These are phyloP conservation scores for Anarsia innoxiella DNA, from an alignment of 2,888 invertebrate genomes.

Conservation along the genomic window DNA sequence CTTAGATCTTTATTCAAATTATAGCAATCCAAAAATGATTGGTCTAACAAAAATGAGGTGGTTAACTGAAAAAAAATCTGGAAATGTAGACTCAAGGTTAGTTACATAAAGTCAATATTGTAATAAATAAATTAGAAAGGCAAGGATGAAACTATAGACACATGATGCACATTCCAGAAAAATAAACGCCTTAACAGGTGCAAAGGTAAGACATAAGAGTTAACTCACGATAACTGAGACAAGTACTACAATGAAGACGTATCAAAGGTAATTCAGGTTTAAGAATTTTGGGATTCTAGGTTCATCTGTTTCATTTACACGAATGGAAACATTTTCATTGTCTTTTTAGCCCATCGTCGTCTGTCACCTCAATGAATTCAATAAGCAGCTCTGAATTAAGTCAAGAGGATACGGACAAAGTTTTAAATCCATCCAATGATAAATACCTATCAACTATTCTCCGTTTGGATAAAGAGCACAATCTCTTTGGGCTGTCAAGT, in stretches of 20 bases:
- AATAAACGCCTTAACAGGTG: slow-evolving; percentile 58
- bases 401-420: slow-evolving; percentile 34
- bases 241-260: slow-evolving; percentile 13
- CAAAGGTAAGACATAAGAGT: slow-evolving; percentile 32
- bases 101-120: slow-evolving; percentile 4
- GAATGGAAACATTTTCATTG: too few species aligned
- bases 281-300: too few species aligned
- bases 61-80: slow-evolving; percentile 48
- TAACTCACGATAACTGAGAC: neutral
- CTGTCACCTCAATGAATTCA: slow-evolving; percentile 26
- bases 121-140: too few species aligned
- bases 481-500: slow-evolving; percentile 60
- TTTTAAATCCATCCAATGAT: slow-evolving; percentile 29
- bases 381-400: slow-evolving; percentile 31
- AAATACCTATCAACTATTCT: slow-evolving; percentile 58
- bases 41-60: slow-evolving; percentile 63
- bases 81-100: slow-evolving; percentile 50
- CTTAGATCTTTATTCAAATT: slow-evolving; percentile 21
- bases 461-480: slow-evolving; percentile 58
- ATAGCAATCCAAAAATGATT: slow-evolving; percentile 42
- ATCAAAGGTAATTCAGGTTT: slow-evolving; percentile 7
- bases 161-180: slow-evolving; percentile 54
- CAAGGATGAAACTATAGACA: slow-evolving; percentile 25
- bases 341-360: neutral
- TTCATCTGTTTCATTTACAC: too few species aligned